These are phyloP conservation scores for Cloeon dipterum DNA, from an alignment of 2,888 invertebrate genomes.

Conservation along the genomic window DNA sequence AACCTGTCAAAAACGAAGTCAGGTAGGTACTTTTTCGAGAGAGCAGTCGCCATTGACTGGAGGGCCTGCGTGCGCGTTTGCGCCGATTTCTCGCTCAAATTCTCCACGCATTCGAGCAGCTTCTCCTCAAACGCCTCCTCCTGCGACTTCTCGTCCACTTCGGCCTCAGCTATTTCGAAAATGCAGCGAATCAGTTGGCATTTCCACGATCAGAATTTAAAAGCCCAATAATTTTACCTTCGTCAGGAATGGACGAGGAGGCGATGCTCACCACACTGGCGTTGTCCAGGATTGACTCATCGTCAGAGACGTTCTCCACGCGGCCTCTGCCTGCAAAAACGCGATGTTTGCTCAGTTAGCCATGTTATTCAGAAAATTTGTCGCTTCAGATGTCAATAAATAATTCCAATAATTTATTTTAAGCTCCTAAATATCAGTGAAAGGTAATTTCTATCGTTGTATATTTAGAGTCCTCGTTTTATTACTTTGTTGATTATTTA, in stretches of 20 bases:
- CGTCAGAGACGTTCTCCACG: constrained; percentile 25
- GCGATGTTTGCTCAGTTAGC: too few relatives aligned
- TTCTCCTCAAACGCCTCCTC: constrained; percentile 71
- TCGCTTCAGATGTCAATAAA: too few relatives aligned
- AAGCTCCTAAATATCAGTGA: too few relatives aligned
- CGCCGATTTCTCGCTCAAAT: constrained; percentile 67
- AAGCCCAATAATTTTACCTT: not conserved
- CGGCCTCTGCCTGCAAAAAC: constrained; percentile 2
- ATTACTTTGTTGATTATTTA: too few relatives aligned
- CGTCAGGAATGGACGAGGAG: constrained; percentile 24
- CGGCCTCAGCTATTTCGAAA: constrained; percentile 11
- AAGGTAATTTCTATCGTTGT: too few relatives aligned
- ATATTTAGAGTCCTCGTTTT: too few relatives aligned
- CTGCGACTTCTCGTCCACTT: constrained; percentile 31
- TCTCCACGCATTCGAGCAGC: constrained; percentile 66
- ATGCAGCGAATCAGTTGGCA: too few relatives aligned
- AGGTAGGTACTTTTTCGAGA: constrained; percentile 56
- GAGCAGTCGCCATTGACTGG: constrained; percentile 42
- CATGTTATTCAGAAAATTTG: too few relatives aligned
- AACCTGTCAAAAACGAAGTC: constrained; percentile 51
- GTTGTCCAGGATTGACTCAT: constrained; percentile 63
- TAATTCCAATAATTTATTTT: too few relatives aligned
- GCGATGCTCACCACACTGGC: constrained; percentile 55
- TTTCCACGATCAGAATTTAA: not conserved
- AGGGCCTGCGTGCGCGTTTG: constrained; percentile 55